phyloP scores from a whole-genome alignment of 2,113 vertebrate genomes.

The Mastomys coucha region DNA sequence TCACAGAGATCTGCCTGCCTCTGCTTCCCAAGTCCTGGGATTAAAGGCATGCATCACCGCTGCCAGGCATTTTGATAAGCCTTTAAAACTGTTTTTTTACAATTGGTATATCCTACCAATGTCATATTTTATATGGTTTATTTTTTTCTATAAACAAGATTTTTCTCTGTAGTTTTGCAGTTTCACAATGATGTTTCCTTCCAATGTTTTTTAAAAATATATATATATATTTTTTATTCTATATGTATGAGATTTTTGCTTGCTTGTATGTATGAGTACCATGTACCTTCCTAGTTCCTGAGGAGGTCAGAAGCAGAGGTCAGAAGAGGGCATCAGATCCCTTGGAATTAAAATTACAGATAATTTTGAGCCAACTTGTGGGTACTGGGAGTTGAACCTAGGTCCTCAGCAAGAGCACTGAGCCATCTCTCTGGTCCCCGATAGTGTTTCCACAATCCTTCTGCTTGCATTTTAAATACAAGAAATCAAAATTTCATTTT shows the following conservation, averaged over 20 bases:
- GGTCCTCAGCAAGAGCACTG: neutral
- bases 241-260: neutral
- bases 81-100: slow-evolving; percentile 8
- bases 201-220: neutral
- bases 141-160: neutral
- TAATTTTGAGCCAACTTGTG: neutral
- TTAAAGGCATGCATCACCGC: neutral
- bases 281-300: neutral
- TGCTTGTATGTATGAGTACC: neutral
- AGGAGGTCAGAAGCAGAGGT: neutral
- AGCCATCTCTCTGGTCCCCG: neutral
- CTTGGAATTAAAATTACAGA: neutral
- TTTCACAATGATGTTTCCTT: neutral
- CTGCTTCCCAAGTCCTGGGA: neutral
- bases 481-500: neutral
- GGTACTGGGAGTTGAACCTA: neutral
- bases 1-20: neutral
- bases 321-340: neutral
- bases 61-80: neutral
- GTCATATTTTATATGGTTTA: slow-evolving; percentile 1
- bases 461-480: neutral
- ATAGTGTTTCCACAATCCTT: neutral
- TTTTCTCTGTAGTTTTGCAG: slow-evolving; percentile 19
- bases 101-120: neutral
- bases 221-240: neutral